phyloP scores from a whole-genome alignment of 2,797 vertebrate genomes.

The Rallus crepitans region DNA sequence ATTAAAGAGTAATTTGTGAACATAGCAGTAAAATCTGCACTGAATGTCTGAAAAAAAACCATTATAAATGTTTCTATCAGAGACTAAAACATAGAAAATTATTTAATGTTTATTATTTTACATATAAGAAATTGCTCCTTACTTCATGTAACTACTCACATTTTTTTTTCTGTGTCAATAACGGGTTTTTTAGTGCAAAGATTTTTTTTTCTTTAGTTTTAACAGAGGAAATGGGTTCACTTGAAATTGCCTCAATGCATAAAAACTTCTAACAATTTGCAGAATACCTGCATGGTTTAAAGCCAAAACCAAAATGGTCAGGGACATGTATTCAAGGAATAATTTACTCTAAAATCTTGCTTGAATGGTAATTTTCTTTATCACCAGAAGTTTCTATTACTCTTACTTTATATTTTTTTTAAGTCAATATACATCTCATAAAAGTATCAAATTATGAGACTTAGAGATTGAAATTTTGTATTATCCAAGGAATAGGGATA shows the following conservation, averaged over 20 bases:
- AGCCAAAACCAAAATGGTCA: neutral
- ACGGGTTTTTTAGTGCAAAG: neutral
- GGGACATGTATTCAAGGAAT: neutral
- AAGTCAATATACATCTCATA: neutral
- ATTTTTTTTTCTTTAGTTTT: neutral
- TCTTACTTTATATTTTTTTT: neutral
- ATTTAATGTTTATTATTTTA: neutral
- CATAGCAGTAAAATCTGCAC: neutral
- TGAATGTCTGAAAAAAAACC: neutral
- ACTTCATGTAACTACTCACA: neutral
- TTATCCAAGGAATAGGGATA: neutral
- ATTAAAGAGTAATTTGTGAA: neutral
- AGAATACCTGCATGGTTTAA: neutral
- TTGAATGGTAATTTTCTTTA: neutral
- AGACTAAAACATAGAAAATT: neutral
- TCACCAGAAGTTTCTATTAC: neutral
- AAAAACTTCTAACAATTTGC: neutral
- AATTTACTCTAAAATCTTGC: neutral
- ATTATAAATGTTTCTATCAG: neutral
- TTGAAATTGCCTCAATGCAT: neutral
- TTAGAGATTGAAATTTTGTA: neutral
- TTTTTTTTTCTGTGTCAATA: neutral
- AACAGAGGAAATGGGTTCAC: neutral
- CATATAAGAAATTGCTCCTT: neutral
- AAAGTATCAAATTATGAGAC: neutral